These are phyloP conservation scores for Cyclopterus lumpus DNA, from an alignment of 2,797 vertebrate species.

Conservation along the genomic window DNA sequence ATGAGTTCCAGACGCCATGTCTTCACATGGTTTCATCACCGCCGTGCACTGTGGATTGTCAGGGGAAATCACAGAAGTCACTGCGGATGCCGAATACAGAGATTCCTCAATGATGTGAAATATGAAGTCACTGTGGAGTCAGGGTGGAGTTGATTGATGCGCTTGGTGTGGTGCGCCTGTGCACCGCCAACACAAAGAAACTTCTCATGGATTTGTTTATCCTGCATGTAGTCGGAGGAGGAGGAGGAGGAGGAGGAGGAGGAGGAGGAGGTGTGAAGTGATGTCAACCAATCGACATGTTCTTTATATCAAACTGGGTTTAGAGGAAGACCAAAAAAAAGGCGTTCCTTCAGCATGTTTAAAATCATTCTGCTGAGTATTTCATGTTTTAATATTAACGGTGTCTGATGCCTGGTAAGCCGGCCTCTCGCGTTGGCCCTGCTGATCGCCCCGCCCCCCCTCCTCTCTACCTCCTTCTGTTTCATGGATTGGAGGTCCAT, in stretches of 20 bases:
- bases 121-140: constrained; percentile 43
- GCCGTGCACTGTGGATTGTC: constrained; percentile 29
- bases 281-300: constrained; percentile 12
- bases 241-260: background rate
- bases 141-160: constrained; percentile 44
- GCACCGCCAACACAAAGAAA: constrained; percentile 23
- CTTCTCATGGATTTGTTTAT: constrained; percentile 21
- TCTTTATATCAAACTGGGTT: background rate
- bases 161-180: constrained; percentile 22
- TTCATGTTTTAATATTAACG: background rate
- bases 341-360: background rate
- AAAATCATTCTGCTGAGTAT: background rate
- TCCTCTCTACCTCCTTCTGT: too few species aligned
- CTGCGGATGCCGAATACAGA: constrained; percentile 39
- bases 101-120: constrained; percentile 30
- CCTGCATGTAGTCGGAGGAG: constrained; percentile 1
- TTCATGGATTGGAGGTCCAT: too few species aligned
- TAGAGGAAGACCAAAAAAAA: too few species aligned
- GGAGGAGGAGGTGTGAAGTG: background rate
- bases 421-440: too few species aligned
- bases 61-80: constrained; percentile 62
- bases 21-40: constrained; percentile 39
- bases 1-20: constrained; percentile 15
- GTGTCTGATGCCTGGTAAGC: too few species aligned
- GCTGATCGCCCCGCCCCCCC: too few species aligned